These are phyloP conservation scores for Cyprinella venusta DNA, from an alignment of 2,797 vertebrate genomes.

Conservation along the genomic window DNA sequence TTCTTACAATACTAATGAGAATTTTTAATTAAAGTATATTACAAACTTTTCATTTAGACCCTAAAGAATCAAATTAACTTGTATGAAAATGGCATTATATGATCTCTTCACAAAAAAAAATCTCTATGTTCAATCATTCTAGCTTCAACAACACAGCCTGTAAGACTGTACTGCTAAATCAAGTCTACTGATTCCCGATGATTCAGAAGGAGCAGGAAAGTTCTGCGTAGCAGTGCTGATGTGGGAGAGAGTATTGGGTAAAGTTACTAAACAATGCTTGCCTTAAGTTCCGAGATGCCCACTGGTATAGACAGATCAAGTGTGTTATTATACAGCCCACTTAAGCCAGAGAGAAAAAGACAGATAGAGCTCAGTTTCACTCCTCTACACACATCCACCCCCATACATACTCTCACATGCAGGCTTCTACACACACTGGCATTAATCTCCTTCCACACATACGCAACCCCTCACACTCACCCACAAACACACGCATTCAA, in stretches of 20 bases:
- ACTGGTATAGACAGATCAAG: slow-evolving; percentile 35
- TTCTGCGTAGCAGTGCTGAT: neutral
- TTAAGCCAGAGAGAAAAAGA: slow-evolving; percentile 35
- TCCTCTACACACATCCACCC: slow-evolving; percentile 39
- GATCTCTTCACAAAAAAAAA: neutral
- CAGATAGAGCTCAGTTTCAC: slow-evolving; percentile 27
- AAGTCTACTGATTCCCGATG: neutral
- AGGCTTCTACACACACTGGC: slow-evolving; percentile 36
- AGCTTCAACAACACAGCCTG: neutral
- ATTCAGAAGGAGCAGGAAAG: neutral
- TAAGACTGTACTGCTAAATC: slow-evolving; percentile 3
- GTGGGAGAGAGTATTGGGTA: slow-evolving; percentile 16
- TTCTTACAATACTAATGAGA: no score
- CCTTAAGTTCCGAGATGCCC: slow-evolving; percentile 18
- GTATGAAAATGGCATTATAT: no score
- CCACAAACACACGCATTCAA: neutral
- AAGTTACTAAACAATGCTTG: slow-evolving; percentile 31
- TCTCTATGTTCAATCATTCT: neutral
- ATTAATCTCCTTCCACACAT: slow-evolving; percentile 51
- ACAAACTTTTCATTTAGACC: no score
- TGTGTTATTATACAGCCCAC: slow-evolving; percentile 49
- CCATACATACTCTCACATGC: slow-evolving; percentile 73
- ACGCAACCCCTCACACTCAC: slow-evolving; percentile 70
- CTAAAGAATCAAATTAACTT: no score
- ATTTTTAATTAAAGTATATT: no score